Conservation (phyloP, 2,113 vertebrate species). For the Oreochromis spilurus region DNA sequence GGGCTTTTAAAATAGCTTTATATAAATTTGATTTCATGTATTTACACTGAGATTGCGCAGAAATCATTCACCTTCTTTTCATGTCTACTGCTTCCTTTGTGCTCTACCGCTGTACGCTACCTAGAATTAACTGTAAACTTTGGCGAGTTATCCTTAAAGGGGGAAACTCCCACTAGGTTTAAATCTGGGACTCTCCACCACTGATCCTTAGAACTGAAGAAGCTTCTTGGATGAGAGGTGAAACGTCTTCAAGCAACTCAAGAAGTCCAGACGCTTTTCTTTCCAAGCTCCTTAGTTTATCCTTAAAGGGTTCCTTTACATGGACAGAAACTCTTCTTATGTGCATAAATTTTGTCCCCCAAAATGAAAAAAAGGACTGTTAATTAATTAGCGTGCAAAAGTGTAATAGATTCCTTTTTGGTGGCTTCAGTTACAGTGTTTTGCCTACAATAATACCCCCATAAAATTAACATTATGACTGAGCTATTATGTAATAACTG, state of each 20-base stretch:
- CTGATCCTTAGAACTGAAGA: no score
- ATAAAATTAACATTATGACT: slow-evolving; percentile 50
- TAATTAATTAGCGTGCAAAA: not conserved
- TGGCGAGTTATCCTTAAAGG: not conserved
- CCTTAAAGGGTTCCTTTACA: not conserved
- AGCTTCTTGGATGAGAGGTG: no score
- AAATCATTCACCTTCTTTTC: not conserved
- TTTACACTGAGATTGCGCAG: not conserved
- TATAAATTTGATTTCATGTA: not conserved
- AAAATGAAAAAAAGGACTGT: not conserved
- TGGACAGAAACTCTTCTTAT: not conserved
- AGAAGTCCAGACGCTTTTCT: no score
- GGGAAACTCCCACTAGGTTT: no score
- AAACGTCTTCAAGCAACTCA: no score
- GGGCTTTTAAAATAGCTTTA: not conserved
- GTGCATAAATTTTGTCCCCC: not conserved
- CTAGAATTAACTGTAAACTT: not conserved
- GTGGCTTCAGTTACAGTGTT: slow-evolving; percentile 14
- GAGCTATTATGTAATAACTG: slow-evolving; percentile 45
- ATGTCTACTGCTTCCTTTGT: not conserved
- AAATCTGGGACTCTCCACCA: no score
- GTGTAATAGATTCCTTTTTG: not conserved
- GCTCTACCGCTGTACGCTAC: not conserved
- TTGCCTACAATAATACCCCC: slow-evolving; percentile 27
- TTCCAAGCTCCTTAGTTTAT: not conserved